These are phyloP conservation scores for Albula glossodonta DNA, from an alignment of 2,113 vertebrate genomes.

Conservation along the genomic window DNA sequence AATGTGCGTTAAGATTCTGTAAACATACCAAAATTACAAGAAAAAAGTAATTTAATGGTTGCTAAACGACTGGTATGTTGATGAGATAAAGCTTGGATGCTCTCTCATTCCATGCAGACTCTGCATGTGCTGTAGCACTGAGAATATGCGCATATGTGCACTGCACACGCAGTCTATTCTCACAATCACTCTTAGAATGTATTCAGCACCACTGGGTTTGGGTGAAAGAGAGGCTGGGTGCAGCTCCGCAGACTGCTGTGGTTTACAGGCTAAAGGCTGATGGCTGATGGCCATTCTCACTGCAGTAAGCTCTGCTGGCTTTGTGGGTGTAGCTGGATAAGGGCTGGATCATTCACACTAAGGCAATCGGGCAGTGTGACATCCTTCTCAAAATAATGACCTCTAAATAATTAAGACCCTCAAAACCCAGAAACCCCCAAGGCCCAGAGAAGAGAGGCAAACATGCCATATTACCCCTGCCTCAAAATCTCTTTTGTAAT, in stretches of 20 bases:
- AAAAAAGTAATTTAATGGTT: conserved; percentile 15
- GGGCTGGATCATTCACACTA: neutral
- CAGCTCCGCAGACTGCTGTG: too few relatives aligned
- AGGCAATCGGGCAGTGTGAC: neutral
- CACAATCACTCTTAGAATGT: too few relatives aligned
- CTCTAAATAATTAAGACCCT: neutral
- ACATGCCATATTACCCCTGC: neutral
- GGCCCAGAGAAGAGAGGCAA: neutral
- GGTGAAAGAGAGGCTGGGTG: too few relatives aligned
- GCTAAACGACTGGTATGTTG: conserved; percentile 22
- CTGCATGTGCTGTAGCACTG: neutral
- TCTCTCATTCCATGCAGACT: neutral
- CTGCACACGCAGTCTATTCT: too few relatives aligned
- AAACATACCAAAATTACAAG: neutral
- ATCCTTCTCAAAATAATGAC: neutral
- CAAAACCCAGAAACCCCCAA: neutral
- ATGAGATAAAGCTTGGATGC: neutral
- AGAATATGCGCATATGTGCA: neutral
- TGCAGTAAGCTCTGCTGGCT: neutral
- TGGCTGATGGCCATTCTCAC: too few relatives aligned
- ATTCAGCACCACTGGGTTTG: too few relatives aligned
- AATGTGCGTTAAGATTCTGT: too few relatives aligned
- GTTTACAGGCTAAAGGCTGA: too few relatives aligned
- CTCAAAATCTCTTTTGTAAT: neutral
- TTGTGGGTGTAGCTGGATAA: neutral